Evolutionary conservation across 2,888 invertebrate genomes (phyloP).

Genomic region (Caradrina clavipalpis): DNA sequence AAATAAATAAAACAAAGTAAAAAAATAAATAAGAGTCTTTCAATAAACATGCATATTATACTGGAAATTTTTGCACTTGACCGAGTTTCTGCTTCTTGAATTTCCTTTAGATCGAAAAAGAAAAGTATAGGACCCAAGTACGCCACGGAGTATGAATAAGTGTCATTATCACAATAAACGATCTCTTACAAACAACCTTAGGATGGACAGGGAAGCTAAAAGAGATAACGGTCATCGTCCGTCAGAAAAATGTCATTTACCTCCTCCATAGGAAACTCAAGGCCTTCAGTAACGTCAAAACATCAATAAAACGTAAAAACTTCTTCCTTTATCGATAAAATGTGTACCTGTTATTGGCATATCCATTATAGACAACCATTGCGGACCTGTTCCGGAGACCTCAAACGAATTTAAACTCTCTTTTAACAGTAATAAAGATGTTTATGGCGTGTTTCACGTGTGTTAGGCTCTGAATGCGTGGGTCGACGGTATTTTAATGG

Average conservation of each 20-base stretch:
- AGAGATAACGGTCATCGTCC: not conserved
- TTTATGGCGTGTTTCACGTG: conserved; percentile 60
- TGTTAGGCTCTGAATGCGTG: conserved; percentile 69
- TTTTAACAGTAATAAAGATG: conserved; percentile 63
- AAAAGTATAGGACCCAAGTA: not conserved
- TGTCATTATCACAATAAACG: not conserved
- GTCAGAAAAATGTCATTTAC: conserved; percentile 24
- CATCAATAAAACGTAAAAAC: conserved; percentile 54
- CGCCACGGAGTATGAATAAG: not conserved
- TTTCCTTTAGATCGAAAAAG: not conserved
- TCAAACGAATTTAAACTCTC: conserved; percentile 58
- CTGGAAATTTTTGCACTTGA: no score
- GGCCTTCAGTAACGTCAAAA: conserved; percentile 55
- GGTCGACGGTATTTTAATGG: conserved; percentile 81
- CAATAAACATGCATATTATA: no score
- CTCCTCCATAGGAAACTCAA: conserved; percentile 44
- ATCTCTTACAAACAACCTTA: not conserved
- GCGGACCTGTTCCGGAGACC: conserved; percentile 61
- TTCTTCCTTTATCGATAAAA: conserved; percentile 69
- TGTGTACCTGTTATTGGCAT: conserved; percentile 63
- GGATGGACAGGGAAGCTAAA: not conserved
- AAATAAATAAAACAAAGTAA: no score
- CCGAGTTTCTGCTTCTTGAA: no score
- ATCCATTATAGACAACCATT: conserved; percentile 65
- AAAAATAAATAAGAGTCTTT: no score